These are phyloP conservation scores for Simalia tracyae DNA, from an alignment of 2,797 vertebrate species.

Conservation along the genomic window DNA sequence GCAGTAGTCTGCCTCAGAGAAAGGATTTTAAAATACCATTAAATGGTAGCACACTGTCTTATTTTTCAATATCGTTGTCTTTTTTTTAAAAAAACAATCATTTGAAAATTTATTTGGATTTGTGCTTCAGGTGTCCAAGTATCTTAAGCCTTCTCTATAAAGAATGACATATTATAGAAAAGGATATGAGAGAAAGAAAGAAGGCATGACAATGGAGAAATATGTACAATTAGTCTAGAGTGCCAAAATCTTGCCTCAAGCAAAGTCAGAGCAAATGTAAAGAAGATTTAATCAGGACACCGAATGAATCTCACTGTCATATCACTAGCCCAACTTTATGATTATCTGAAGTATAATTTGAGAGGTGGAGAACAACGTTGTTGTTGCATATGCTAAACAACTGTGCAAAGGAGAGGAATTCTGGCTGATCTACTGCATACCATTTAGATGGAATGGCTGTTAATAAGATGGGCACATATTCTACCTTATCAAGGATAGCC, in stretches of 20 bases:
- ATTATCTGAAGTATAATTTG: not conserved
- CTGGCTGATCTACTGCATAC: no score
- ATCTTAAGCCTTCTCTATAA: not conserved
- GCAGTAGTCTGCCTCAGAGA: not conserved
- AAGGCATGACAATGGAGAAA: not conserved
- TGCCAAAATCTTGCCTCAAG: not conserved
- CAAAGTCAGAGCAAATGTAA: not conserved
- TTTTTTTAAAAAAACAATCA: not conserved
- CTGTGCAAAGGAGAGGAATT: no score
- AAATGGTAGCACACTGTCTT: not conserved
- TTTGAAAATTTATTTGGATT: not conserved
- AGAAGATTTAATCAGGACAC: not conserved
- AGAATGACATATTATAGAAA: not conserved
- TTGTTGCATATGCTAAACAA: no score
- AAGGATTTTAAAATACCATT: not conserved
- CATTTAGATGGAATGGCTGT: no score
- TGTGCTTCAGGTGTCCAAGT: not conserved
- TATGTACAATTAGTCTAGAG: not conserved
- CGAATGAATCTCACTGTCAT: not conserved
- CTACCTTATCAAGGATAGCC: no score
- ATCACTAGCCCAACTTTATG: not conserved
- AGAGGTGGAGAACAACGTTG: no score
- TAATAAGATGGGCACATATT: no score
- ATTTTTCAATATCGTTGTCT: not conserved
- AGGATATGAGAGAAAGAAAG: not conserved